phyloP scores from a whole-genome alignment of 2,797 vertebrate species.

The Microtus californicus region DNA sequence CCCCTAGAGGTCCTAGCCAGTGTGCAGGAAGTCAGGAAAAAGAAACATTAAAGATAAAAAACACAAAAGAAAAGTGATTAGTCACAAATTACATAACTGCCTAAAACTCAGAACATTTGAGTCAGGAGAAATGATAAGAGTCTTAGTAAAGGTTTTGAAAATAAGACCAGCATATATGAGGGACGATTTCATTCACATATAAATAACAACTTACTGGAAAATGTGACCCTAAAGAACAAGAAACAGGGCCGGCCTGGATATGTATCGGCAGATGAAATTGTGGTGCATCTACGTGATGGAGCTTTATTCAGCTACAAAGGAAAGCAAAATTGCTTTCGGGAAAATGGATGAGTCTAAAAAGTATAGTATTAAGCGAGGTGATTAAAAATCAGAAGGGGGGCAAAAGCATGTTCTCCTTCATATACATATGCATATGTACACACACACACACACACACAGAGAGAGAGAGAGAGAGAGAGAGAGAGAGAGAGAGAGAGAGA shows the following conservation, averaged over 20 bases:
- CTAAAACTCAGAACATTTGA: neutral
- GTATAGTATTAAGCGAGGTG: neutral
- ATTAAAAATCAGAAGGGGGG: neutral
- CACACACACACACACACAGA: no score
- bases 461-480: no score
- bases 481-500: no score
- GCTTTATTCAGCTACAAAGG: neutral
- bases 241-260: neutral
- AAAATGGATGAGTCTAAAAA: neutral
- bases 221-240: constrained; percentile 15
- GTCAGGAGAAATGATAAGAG: neutral
- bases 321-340: neutral
- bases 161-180: neutral
- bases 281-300: neutral
- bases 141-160: neutral
- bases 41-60: neutral
- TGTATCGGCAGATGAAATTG: neutral
- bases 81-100: constrained; percentile 16
- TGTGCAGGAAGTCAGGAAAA: neutral
- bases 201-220: constrained; percentile 7
- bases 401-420: neutral
- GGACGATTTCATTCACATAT: constrained; percentile 15
- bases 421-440: neutral
- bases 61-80: constrained; percentile 8
- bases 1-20: neutral